These are phyloP conservation scores for Enteromius unitaeniatus DNA, from an alignment of 2,797 vertebrate genomes.

Conservation along the genomic window DNA sequence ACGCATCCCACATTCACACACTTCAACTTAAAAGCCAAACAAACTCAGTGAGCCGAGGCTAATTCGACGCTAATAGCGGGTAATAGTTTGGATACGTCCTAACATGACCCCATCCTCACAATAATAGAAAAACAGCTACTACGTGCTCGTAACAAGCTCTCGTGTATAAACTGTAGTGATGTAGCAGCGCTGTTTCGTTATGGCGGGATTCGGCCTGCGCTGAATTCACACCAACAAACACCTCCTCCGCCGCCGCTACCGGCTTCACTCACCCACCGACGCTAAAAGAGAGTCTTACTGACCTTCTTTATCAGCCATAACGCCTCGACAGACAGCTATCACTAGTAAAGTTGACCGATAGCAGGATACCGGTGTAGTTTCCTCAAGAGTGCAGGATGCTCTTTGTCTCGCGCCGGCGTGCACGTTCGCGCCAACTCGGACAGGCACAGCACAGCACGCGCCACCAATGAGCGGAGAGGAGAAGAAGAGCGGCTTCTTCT, in stretches of 20 bases:
- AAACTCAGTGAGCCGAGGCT: conserved; percentile 19
- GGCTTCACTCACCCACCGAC: neutral
- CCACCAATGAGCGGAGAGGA: conserved; percentile 52
- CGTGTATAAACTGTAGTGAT: neutral
- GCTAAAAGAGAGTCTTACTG: conserved; percentile 3
- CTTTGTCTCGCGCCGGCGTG: conserved; percentile 65
- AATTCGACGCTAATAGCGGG: neutral
- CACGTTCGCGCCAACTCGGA: conserved; percentile 69
- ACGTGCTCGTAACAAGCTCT: neutral
- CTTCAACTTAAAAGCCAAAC: conserved; percentile 32
- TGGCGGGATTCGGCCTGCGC: conserved; percentile 66
- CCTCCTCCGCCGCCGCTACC: neutral
- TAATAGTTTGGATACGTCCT: neutral
- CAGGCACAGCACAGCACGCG: conserved; percentile 43
- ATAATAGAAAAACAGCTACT: neutral
- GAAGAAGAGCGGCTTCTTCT: conserved; percentile 15
- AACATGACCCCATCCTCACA: neutral
- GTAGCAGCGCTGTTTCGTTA: conserved; percentile 32
- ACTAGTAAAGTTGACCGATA: conserved; percentile 21
- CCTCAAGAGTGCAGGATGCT: conserved; percentile 34
- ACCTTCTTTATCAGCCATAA: conserved; percentile 79
- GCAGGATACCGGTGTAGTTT: conserved; percentile 32
- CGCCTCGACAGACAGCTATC: conserved; percentile 17
- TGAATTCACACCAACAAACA: conserved; percentile 45
- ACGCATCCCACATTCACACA: neutral